Evolutionary conservation across 2,113 vertebrate genomes (phyloP), one percentile per base, ranked within the genome.

Genomic region (Nesogale talazaci): DNA sequence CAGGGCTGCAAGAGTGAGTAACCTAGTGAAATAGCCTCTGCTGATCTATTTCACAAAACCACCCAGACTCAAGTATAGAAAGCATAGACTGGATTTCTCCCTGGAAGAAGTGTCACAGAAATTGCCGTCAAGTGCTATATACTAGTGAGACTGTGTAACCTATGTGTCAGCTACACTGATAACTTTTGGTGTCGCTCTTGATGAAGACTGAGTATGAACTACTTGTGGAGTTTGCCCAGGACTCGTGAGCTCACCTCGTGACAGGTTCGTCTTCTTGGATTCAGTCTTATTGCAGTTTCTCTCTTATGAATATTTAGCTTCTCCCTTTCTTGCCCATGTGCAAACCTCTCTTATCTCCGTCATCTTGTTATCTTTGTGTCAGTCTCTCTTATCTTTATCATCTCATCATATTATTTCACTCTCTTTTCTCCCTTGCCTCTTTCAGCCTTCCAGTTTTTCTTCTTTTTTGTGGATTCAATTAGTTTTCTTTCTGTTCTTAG

Each of bases 401-500:
- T 84, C 40, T 86, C 76, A 65, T 52, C 52, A 0, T 23, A 16
- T 59, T 22, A 6, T 31, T 70, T 88, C 65, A 29, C 36, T 34
- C 40, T 91, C 72, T n/a, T 89, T 34, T 31, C 4, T 31, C 31
- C 3, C 14, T 77, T 40, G 61, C 65, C 74, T 56, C 27, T 67
- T 78, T 67, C 11, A 22, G 69, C 84, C 61, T 85, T 52, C 1
- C 14, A 52, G 46, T 52, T 52, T 52, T 52, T 52, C 84, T 83
- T 90, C 81, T 96, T 91, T 95, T 83, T 89, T 95, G 90, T 2
- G 7, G 96, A 97, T 98, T 98, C 97, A 98, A 97, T 98, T 98
- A 98, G 97, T 97, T 97, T 97, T 98, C 96, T 98, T 97, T 97
- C 97, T 97, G 97, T 98, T 97, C 96, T 97, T 97, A 96, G 98